These are phyloP conservation scores for Caenorhabditis elegans DNA, from an alignment of 1,140 invertebrate species.

Conservation along the genomic window DNA sequence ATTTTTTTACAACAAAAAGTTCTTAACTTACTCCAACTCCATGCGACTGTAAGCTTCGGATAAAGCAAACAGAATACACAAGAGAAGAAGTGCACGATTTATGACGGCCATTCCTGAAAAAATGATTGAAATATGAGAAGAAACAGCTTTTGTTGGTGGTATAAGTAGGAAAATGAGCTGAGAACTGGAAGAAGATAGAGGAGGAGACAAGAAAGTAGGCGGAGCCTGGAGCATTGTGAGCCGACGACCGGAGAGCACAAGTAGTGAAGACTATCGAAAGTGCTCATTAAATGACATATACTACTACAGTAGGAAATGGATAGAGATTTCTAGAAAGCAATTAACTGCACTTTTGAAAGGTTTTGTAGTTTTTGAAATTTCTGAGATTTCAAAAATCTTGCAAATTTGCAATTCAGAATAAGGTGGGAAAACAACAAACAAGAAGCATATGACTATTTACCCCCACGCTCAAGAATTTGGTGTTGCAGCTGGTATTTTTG, in stretches of 20 bases:
- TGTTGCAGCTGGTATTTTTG: too few relatives aligned
- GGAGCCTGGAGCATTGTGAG: neutral
- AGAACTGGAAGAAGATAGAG: neutral
- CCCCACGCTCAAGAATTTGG: too few relatives aligned
- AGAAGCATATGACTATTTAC: too few relatives aligned
- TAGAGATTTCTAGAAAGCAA: neutral
- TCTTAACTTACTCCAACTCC: conserved; percentile 5
- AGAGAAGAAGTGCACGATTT: neutral
- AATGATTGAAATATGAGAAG: neutral
- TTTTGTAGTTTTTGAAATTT: too few relatives aligned
- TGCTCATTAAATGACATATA: neutral
- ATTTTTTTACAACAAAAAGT: neutral
- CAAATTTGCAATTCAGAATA: too few relatives aligned
- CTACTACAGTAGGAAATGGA: neutral
- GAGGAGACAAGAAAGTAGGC: neutral
- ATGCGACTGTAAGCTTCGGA: conserved; percentile 8
- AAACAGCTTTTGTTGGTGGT: neutral
- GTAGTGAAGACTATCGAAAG: neutral
- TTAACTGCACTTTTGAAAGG: neutral
- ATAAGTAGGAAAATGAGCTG: neutral
- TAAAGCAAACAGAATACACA: neutral
- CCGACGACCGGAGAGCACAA: neutral
- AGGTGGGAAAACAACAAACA: too few relatives aligned
- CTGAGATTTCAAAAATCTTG: too few relatives aligned
- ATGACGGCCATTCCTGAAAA: neutral